Evolutionary conservation across 2,113 vertebrate genomes (phyloP).

Genomic region (Neolamprologus cancellatus): DNA sequence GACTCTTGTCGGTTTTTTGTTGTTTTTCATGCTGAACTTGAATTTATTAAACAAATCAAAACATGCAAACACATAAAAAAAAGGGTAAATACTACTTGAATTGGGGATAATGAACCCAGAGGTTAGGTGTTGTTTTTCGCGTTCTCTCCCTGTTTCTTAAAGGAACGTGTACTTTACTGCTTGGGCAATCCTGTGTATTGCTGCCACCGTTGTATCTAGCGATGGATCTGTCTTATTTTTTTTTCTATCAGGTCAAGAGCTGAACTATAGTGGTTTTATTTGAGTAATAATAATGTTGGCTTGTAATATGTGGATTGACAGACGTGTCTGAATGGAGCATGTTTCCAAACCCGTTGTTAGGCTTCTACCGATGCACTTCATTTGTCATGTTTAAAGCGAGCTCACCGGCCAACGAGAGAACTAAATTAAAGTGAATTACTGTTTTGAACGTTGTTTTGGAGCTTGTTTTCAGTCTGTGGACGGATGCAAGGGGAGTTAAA

Average conservation of each 20-base stretch:
- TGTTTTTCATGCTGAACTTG: constrained; percentile 69
- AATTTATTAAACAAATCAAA: constrained; percentile 56
- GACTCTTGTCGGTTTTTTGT: constrained; percentile 78
- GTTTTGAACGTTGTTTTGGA: constrained; percentile 53
- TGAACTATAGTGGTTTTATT: constrained; percentile 67
- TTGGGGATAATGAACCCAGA: constrained; percentile 65
- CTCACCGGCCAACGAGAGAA: constrained; percentile 70
- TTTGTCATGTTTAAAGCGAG: constrained; percentile 58
- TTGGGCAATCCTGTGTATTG: constrained; percentile 80
- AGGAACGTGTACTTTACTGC: constrained; percentile 81
- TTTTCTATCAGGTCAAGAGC: constrained; percentile 70
- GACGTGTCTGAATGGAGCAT: constrained; percentile 67
- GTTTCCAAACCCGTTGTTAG: constrained; percentile 64
- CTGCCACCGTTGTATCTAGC: constrained; percentile 62
- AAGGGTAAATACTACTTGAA: constrained; percentile 76
- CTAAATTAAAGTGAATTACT: constrained; percentile 77
- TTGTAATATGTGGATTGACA: constrained; percentile 56
- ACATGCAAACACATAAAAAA: constrained; percentile 25
- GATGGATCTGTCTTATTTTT: constrained; percentile 58
- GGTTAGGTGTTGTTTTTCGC: constrained; percentile 63
- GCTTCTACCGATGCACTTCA: constrained; percentile 74
- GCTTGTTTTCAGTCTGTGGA: neutral
- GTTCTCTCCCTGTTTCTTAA: constrained; percentile 83
- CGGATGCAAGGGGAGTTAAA: neutral
- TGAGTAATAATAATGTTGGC: constrained; percentile 44